Base-by-base conservation (phyloP, 2,113 vertebrate genomes). In the Dendrocopos noguchii region DNA sequence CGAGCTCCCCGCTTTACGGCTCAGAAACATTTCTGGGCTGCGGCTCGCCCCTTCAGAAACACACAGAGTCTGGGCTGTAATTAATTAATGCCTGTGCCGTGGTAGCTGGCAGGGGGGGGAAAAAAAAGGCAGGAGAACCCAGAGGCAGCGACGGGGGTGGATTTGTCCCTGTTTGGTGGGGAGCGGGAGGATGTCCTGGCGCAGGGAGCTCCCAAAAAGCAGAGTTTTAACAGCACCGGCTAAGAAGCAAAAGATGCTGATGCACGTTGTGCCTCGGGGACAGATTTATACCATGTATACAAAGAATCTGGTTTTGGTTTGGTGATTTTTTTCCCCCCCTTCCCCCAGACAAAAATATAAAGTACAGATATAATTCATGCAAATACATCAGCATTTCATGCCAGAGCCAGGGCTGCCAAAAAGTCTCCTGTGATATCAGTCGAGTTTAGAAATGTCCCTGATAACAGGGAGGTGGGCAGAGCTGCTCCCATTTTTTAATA, bases 1-100 rank as follows among this genome's bases (percentile, higher is more conserved):
- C 80, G 39, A 16, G 19, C 13, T 73, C 84, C 79, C 84, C 42
- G 21, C 53, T 84, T 85, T 75, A 87, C 5, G 74, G 71, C 87
- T 86, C 87, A 53, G 59, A 87, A 93, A 93, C 61, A 60, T 80
- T 47, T 79, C 81, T 6, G 47, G 87, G 89, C 92, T 10, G 36
- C 2, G 3, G 29, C 34, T 76, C 2, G 4, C 20, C 75, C 74
- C 50, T 66, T 60, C 4, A 34, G 36, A 65, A 59, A 10, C 22
- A 18, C 20, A 18, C 5, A 31, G 25, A 31, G 25, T 20, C 60
- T n/a, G 79, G 66, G 64, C 67, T 39, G 60, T 4, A 61, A 91
- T 94, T 84, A 87, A 97, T 92, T 95, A 96, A 86, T 52, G 88
- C 90, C 94, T 24, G 68, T 55, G 88, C 94, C 65, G 67, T 5